Evolutionary conservation across 2,888 invertebrate genomes (phyloP).

Genomic region (Himalopsyche japonica): DNA sequence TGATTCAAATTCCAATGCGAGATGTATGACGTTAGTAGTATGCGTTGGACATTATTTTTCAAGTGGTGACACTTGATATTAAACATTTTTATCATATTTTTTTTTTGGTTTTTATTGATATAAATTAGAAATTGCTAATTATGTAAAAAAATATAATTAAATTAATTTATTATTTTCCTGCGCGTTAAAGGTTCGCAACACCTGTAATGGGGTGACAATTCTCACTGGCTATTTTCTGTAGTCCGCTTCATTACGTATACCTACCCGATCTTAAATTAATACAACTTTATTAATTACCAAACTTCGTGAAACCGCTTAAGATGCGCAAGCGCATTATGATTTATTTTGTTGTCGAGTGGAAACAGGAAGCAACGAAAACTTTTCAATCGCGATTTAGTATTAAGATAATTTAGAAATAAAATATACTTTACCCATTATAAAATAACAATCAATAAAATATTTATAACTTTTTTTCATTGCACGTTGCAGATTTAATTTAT

Average conservation of each 20-base stretch:
- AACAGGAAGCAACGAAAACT: neutral
- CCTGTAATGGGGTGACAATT: neutral
- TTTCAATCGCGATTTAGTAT: neutral
- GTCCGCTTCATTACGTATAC: neutral
- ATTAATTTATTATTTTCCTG: too few species aligned
- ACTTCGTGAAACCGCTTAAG: neutral
- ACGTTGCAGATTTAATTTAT: too few species aligned
- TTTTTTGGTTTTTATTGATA: too few species aligned
- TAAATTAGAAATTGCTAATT: too few species aligned
- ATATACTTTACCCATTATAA: neutral
- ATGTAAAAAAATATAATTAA: too few species aligned
- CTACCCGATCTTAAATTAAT: neutral
- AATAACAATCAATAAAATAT: too few species aligned
- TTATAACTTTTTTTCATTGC: too few species aligned
- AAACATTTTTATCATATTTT: too few species aligned
- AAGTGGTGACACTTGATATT: too few species aligned
- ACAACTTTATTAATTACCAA: neutral
- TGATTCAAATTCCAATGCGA: too few species aligned
- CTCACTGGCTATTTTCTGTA: neutral
- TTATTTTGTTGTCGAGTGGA: neutral
- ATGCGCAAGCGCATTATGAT: neutral
- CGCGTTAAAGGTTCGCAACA: neutral
- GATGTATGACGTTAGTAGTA: too few species aligned
- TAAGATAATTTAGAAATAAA: neutral
- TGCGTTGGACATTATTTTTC: too few species aligned